phyloP scores from a whole-genome alignment of 35 echinoderm and acorn worm species.

The Heliocidaris erythrogramma region DNA sequence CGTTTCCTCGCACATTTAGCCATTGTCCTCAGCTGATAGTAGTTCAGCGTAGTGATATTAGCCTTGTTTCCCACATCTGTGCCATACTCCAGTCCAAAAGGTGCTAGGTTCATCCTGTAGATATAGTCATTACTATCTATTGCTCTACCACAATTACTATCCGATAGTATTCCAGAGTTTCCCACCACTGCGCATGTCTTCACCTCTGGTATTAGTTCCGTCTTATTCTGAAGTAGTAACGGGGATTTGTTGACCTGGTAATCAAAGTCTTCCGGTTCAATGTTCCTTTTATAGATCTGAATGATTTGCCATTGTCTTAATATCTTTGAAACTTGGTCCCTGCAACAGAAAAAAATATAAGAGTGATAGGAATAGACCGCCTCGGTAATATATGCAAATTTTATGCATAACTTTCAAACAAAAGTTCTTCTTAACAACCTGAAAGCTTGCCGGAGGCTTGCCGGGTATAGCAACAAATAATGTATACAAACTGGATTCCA shows the following conservation, averaged over 20 bases:
- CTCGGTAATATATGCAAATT: no score
- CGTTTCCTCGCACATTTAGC: constrained; percentile 17
- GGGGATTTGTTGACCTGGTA: background rate
- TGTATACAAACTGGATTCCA: no score
- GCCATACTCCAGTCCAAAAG: background rate
- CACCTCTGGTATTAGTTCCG: background rate
- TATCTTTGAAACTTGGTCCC: background rate
- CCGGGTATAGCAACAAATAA: no score
- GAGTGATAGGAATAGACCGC: no score
- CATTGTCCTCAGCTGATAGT: background rate
- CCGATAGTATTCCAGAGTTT: constrained; percentile 31
- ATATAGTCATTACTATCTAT: constrained; percentile 55
- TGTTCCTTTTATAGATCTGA: constrained; percentile 11
- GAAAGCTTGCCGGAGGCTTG: no score
- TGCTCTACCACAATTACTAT: constrained; percentile 43
- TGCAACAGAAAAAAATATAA: background rate
- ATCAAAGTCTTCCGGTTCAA: constrained; percentile 18
- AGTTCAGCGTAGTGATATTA: constrained; percentile 34
- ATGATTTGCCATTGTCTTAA: constrained; percentile 5
- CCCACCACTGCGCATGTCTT: constrained; percentile 51
- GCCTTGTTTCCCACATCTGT: constrained; percentile 54
- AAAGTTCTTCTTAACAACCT: no score
- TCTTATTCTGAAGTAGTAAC: background rate
- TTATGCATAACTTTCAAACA: no score
- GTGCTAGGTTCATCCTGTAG: constrained; percentile 48